Base-by-base conservation (phyloP, 2,888 invertebrate genomes). In the Rhamphomyia laevipes region DNA sequence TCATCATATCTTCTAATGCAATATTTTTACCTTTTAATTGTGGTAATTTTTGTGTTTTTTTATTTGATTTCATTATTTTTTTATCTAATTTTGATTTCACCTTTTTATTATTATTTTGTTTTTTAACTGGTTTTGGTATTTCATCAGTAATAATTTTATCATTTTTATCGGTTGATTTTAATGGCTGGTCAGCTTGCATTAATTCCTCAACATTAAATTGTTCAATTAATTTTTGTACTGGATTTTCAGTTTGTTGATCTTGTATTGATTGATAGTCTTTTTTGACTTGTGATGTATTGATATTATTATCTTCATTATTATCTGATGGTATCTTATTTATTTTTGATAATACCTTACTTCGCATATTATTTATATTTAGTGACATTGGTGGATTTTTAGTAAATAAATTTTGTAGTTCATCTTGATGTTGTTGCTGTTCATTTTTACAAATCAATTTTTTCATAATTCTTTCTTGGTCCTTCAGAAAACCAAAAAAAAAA, bases 241-340 rank as follows among this genome's bases (percentile, higher is more conserved):
- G 59, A 52, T 63, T 63, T 47, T 59, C 58, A 46, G 61, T 59
- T 10, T 62, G 61, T 48, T 56, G 58, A 3, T 43, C 23, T 12
- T 37, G 33, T 35, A 65, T 62, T 3, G 58, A 54, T 35, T 56
- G 54, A 2, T 57, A 56, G 16, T 33, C 40, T 27, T 31, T 46
- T 31, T 52, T 54, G 50, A 59, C 43, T n/a, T 61, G 62, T 41
- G 65, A 46, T 45, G 64, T 50, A 17, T 66, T 67, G n/a, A 69
- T 69, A 51, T 69, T 62, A 45, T 70, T 69, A 55, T 68, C 64
- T 53, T 68, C 68, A 38, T 67, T 66, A 55, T 70, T 70, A 51
- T 69, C 68, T 10, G 67, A 61, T 18, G 63, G 62, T 35, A 67
- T 64, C 53, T 62, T 66, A 43, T 66, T 66, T 46, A 68, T 68